Percentiles rank a stretch among this genome's conserved stretches.
phyloP scores from a whole-genome alignment of 1,140 invertebrate genomes.

The Lepeophtheirus salmonis region DNA sequence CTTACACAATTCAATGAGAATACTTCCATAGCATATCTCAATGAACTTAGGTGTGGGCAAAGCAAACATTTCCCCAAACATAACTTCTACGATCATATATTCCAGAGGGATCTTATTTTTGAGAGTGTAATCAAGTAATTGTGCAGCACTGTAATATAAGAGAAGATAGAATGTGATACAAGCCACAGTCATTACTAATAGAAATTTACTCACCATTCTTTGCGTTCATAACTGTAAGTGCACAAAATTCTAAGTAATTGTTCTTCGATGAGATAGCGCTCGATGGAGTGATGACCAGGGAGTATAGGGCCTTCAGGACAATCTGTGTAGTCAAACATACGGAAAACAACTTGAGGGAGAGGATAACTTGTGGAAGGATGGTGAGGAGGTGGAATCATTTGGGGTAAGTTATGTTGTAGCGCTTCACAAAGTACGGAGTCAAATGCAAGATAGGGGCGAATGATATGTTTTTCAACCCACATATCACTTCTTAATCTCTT shows the following conservation, averaged over 20 bases:
- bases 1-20: conserved; percentile 92
- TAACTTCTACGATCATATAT: conserved; percentile 93
- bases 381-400: conserved; percentile 69
- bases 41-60: conserved; percentile 67
- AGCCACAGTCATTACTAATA: too few species aligned
- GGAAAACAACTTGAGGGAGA: conserved; percentile 66
- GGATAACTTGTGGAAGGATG: conserved; percentile 72
- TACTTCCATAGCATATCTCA: conserved; percentile 84
- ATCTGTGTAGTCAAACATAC: conserved; percentile 97
- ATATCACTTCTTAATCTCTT: conserved; percentile 76
- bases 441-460: conserved; percentile 82
- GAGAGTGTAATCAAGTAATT: conserved; percentile 75
- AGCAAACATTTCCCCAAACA: conserved; percentile 83
- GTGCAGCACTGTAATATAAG: conserved; percentile 43
- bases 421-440: conserved; percentile 86
- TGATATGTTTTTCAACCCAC: conserved; percentile 93
- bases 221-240: conserved; percentile 66
- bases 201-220: conserved; percentile 80
- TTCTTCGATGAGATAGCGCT: conserved; percentile 92
- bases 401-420: conserved; percentile 78
- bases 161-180: not conserved
- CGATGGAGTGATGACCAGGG: conserved; percentile 88
- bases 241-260: conserved; percentile 84
- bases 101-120: conserved; percentile 88
- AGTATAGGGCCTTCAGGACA: conserved; percentile 66